Conservation (phyloP, 2,888 invertebrate genomes). For the Deilephila elpenor region DNA sequence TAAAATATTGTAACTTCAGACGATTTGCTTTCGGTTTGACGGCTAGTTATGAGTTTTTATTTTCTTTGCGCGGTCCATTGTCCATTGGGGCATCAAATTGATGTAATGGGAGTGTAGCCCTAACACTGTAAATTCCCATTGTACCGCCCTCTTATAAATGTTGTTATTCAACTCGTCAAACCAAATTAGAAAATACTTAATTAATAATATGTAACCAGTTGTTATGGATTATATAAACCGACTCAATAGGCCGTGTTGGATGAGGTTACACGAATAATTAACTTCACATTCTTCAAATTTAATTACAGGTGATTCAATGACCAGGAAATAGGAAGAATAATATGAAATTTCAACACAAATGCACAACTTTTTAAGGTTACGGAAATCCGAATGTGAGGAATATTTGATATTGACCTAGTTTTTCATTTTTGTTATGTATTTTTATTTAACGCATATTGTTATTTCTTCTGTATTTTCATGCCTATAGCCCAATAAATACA, state of each 20-base stretch:
- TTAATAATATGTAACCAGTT: background rate
- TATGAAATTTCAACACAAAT: background rate
- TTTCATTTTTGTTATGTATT: no score
- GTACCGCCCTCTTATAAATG: no score
- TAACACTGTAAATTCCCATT: no score
- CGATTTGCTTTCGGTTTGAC: no score
- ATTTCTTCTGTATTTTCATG: no score
- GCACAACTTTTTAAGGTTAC: background rate
- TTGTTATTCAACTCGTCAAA: background rate
- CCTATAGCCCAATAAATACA: no score
- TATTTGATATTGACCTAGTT: conserved; percentile 11
- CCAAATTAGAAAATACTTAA: background rate
- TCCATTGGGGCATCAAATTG: no score
- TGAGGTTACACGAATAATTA: conserved; percentile 22
- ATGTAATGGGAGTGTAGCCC: no score
- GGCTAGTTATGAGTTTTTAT: no score
- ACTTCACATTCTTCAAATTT: conserved; percentile 4
- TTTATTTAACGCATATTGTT: no score
- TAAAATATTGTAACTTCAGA: no score
- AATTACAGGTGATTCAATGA: conserved; percentile 15
- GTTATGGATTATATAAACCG: background rate
- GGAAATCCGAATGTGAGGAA: background rate
- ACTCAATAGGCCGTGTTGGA: conserved; percentile 13
- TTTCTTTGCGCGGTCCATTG: no score
- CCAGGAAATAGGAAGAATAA: conserved; percentile 13